Evolutionary conservation across 2,888 invertebrate genomes (phyloP), one percentile per base, ranked within the genome.

Genomic region (Siphonodentalium dalli): DNA sequence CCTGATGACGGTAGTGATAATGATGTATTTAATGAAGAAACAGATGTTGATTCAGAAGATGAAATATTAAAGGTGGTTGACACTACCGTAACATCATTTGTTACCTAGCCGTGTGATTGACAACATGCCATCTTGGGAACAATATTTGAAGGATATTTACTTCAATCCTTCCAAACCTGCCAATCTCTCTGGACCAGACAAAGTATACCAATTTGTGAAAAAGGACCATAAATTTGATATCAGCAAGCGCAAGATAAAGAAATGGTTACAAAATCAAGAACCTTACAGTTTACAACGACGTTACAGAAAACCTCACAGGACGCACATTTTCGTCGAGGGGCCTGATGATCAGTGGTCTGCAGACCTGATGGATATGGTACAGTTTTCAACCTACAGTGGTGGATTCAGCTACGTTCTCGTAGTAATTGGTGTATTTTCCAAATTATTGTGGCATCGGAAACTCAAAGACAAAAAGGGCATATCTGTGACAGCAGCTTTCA

Each of bases 241-340:
- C 23, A 55, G 62, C 11, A 65, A 62, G 60, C 49, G 61, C 33
- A 59, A 37, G 46, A 60, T 60, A 13, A 29, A 54, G 18, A 60
- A 62, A 43, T 62, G 60, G 35, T 45, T 61, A n/a, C 61, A 61
- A 23, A 51, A 55, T 33, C 60, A 60, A 40, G 61, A 62, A 47
- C 8, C 56, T 0, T 62, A 61, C 52, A 61, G 58, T 45, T 27
- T 65, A 27, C 58, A 58, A 20, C 45, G 50, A 58, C 57, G 58
- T 18, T 43, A 51, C 6, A 48, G 50, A 45, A 34, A 51, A 35
- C 50, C 35, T n/a, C n/a, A n/a, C 38, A 28, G 42, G 23, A 48
- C 58, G 40, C 61, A 61, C 20, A 60, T 42, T 35, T 40, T 62
- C 0, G 29, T 60, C 1, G 49, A 52, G 26, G 48, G 54, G n/a